Base-by-base conservation (phyloP, 1,140 invertebrate genomes). In the Saccostrea echinata region DNA sequence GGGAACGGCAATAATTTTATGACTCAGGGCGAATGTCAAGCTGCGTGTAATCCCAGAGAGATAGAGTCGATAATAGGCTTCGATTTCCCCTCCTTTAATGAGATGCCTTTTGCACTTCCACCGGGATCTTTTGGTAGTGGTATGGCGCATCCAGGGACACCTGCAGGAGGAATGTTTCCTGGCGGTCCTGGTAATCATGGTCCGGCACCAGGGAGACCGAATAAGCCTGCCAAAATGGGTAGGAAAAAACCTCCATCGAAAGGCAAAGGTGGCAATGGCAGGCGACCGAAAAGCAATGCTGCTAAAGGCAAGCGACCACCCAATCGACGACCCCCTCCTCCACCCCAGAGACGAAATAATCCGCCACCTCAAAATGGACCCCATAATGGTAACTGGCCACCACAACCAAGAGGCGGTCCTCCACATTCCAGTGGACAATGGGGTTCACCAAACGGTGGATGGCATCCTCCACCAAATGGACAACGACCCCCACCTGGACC, bases 1-100 rank as follows among this genome's bases (percentile, higher is more conserved):
- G 90, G 90, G 8, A 91, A 91, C 84, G 86, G 87, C 51, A 91
- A 91, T 80, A 88, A 88, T 30, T 91, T 91, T 85, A 55, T 83
- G 35, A 89, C 81, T 24, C 64, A 87, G 24, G 85, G 87, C n/a
- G 89, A 91, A 52, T 91, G 90, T 84, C 35, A 52, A 27, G 4
- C 33, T 12, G 81, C 24, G 9, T 83, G 81, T 51, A 83, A 83
- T 52, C 51, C 81, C 24, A 51, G 51, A 35, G 81, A 83, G n/a
- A 43, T 83, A 35, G 81, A 83, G 81, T 76, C 68, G 30, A 16
- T 76, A 16, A 52, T 83, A 21, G 51, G 51, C 16, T 52, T 52
- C 43, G 81, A 83, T 24, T 18, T 83, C 3, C 81, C 81, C 8
- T 83, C 81, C 6, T 52, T 83, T 11, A 53, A 53, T 52, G 81